These are phyloP conservation scores for Portunus trituberculatus DNA, from an alignment of 1,140 invertebrate species.

Conservation along the genomic window DNA sequence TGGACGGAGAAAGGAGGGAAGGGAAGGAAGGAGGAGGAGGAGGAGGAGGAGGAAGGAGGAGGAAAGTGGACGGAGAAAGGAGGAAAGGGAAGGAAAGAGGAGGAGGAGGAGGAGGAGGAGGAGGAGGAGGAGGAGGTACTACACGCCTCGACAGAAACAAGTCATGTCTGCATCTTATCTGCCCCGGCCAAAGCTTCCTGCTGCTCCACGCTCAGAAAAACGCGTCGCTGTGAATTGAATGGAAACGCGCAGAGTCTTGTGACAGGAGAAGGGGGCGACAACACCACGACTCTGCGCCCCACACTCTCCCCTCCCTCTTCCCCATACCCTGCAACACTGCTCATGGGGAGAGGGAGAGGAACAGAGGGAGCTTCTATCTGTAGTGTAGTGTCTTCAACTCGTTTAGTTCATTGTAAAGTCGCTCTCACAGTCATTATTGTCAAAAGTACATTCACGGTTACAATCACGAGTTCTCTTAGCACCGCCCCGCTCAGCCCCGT, in stretches of 20 bases:
- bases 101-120: too few species aligned
- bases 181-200: neutral
- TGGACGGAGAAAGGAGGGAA: neutral
- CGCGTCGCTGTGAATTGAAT: neutral
- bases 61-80: neutral
- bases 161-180: neutral
- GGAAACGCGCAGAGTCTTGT: neutral
- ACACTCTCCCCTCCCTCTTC: neutral
- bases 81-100: neutral
- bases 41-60: too few species aligned
- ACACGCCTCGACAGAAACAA: neutral
- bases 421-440: neutral
- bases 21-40: neutral
- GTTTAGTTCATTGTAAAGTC: neutral
- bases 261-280: neutral
- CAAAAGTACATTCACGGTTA: too few species aligned
- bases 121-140: neutral
- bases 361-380: neutral
- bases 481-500: neutral
- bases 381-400: neutral
- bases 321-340: neutral
- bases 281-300: neutral
- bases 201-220: neutral
- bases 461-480: neutral
- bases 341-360: neutral